Base-by-base conservation (phyloP, 2,113 vertebrate species). In the Cephalopholis sonnerati region DNA sequence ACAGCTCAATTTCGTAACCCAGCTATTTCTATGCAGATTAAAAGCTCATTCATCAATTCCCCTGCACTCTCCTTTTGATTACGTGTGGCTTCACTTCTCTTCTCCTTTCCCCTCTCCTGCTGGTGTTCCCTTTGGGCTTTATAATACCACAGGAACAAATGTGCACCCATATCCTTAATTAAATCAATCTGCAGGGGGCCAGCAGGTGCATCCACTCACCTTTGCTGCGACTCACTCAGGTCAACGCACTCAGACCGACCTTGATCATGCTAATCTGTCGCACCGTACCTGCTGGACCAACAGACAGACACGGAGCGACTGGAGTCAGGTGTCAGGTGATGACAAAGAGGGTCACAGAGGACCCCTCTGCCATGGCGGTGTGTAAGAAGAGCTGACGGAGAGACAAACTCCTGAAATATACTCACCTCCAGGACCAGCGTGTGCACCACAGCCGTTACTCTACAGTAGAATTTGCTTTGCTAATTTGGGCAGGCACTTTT, bases 31-130 rank as follows among this genome's bases (percentile, higher is more conserved):
- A 91, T 93, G 90, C 89, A 93, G 91, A 94, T 93, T 93, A 93
- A 93, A 93, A 93, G 74, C 88, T 90, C 88, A 91, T 94, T 92
- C 83, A 94, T 94, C 88, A 94, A 89, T 93, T 87, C 86, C 71
- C 51, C 70, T 67, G 70, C 39, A 46, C 84, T 82, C 84, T 83
- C 72, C 57, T 81, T 91, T 87, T 93, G 85, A 93, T 93, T 90
- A 89, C 77, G 36, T 51, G 69, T 79, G 50, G 8, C 83, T 41
- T 17, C 55, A 51, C 67, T 64, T 27, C 65, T 62, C 62, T n/a
- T 46, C 46, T 58, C 71, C 50, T 4, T 57, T 46, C 64, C 63
- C 24, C 74, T 27, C 67, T 79, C 41, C 61, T n/a, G 24, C 48
- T 32, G 54, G 16, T 44, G 25, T 51, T 77, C 67, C 61, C 64